A percentile compares a stretch with the other conserved stretches of the same genome.
These are phyloP conservation scores for Lasiurus cinereus DNA, from an alignment of 2,113 vertebrate species.

Conservation along the genomic window DNA sequence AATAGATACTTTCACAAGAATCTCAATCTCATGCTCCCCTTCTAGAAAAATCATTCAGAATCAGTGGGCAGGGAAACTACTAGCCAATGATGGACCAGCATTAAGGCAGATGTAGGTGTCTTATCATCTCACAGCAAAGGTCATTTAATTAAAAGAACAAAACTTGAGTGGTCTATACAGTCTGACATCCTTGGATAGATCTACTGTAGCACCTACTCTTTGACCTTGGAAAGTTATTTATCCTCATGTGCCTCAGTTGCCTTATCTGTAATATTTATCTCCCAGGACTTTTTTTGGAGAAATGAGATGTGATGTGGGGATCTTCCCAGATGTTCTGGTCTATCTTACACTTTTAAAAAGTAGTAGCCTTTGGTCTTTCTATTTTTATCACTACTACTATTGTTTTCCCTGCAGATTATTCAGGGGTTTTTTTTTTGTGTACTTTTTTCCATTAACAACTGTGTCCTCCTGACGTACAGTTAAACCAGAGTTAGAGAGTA, in stretches of 20 bases:
- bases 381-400: fast-evolving
- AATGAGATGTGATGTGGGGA: neutral
- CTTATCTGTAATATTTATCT: neutral
- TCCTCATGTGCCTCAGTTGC: neutral
- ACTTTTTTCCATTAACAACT: neutral
- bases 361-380: neutral
- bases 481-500: neutral
- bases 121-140: neutral
- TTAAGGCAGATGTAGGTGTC: neutral
- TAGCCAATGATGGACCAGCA: neutral
- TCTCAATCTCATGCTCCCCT: neutral
- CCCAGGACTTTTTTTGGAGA: neutral
- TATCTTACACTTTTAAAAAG: neutral
- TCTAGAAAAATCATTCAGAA: constrained; percentile 6
- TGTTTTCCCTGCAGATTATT: neutral
- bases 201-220: neutral
- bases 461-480: constrained; percentile 16
- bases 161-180: too few species aligned
- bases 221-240: neutral
- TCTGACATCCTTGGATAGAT: neutral
- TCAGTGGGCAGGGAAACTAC: neutral
- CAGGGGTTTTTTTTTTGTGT: neutral
- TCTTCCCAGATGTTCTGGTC: neutral
- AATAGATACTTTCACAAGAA: constrained; percentile 25
- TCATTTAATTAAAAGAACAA: neutral